A percentile compares a stretch with the other conserved stretches of the same genome.
Conservation (phyloP, 1,140 invertebrate genomes). For the Ostrea edulis region DNA sequence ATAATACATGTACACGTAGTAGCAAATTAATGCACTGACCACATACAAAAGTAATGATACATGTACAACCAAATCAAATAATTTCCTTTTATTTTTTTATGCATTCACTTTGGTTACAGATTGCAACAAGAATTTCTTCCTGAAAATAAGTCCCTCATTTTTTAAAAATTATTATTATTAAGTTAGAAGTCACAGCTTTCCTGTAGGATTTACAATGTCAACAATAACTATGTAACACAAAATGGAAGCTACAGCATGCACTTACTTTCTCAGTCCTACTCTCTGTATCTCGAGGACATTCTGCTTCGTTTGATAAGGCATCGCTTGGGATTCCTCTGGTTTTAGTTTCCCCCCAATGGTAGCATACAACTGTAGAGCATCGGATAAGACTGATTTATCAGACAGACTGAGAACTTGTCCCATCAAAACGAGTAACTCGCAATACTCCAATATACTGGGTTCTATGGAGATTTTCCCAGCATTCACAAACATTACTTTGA, state of each 20-base stretch:
- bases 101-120: too few species aligned
- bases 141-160: too few species aligned
- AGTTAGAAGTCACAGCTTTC: too few species aligned
- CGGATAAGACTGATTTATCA: constrained; percentile 57
- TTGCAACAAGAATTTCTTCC: too few species aligned
- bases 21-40: too few species aligned
- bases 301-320: background rate
- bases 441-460: constrained; percentile 67
- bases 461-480: constrained; percentile 54
- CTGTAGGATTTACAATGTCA: too few species aligned
- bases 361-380: constrained; percentile 64
- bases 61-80: too few species aligned
- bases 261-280: constrained; percentile 7
- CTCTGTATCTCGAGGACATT: background rate
- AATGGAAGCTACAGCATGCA: background rate
- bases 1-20: too few species aligned
- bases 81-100: too few species aligned
- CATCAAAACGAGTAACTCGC: constrained; percentile 66
- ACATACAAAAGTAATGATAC: too few species aligned
- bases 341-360: constrained; percentile 59
- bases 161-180: too few species aligned
- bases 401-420: constrained; percentile 53
- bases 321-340: constrained; percentile 50
- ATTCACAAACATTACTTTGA: constrained; percentile 60
- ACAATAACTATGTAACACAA: too few species aligned